phyloP scores from a whole-genome alignment of 1,140 invertebrate species.

The Polypedilum vanderplanki region DNA sequence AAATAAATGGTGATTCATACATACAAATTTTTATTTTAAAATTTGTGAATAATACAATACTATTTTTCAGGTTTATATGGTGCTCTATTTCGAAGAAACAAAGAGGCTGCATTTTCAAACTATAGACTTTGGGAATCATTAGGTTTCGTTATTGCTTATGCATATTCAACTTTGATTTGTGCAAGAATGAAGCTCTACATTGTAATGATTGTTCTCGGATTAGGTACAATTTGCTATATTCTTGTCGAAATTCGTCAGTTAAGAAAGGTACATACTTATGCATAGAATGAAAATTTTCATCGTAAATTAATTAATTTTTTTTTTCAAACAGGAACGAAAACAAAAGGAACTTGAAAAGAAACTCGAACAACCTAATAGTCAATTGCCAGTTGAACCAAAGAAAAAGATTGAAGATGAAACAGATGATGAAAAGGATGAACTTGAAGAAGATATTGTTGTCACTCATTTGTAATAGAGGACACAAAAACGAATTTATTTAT shows the following conservation, averaged over 20 bases:
- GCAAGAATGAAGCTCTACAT: constrained; percentile 86
- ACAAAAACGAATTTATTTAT: too few relatives aligned
- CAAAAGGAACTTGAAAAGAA: constrained; percentile 62
- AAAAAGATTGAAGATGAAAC: constrained; percentile 54
- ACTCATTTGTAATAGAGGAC: constrained; percentile 60
- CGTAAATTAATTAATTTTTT: neutral
- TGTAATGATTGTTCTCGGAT: constrained; percentile 67
- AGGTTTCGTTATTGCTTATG: constrained; percentile 87
- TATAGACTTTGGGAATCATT: constrained; percentile 90
- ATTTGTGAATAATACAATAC: neutral
- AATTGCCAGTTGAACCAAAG: constrained; percentile 42
- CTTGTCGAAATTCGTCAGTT: constrained; percentile 75
- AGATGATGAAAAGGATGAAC: constrained; percentile 75
- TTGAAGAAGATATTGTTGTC: constrained; percentile 77
- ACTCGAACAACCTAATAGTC: constrained; percentile 52
- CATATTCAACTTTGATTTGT: constrained; percentile 79
- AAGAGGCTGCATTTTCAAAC: constrained; percentile 94
- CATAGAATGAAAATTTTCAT: too few relatives aligned
- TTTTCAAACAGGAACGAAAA: constrained; percentile 43
- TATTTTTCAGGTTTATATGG: constrained; percentile 74
- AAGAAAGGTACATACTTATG: constrained; percentile 62
- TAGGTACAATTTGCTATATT: constrained; percentile 74
- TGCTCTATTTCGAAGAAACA: constrained; percentile 82
- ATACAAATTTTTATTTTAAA: neutral
- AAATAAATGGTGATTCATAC: constrained; percentile 79